Evolutionary conservation across 2,888 invertebrate genomes (phyloP).

Genomic region (Lymantria dispar): DNA sequence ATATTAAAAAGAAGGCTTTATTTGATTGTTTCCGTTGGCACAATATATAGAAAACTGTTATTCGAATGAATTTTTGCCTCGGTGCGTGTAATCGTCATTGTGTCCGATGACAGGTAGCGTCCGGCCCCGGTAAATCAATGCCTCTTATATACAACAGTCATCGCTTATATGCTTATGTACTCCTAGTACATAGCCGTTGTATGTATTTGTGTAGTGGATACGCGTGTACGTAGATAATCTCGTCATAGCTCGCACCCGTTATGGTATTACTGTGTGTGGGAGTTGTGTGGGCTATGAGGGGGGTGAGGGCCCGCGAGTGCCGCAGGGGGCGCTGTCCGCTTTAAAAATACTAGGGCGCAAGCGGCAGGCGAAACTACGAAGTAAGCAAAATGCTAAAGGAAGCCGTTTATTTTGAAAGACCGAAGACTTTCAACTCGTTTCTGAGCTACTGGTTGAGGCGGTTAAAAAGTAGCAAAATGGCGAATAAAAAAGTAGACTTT

Average conservation of each 20-base stretch:
- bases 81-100: conserved; percentile 57
- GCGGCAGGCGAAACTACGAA: conserved; percentile 57
- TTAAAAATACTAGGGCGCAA: conserved; percentile 77
- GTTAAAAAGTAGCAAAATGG: conserved; percentile 56
- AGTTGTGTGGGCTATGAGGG: conserved; percentile 39
- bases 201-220: conserved; percentile 64
- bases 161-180: conserved; percentile 70
- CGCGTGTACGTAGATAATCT: conserved; percentile 79
- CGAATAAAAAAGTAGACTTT: conserved; percentile 42
- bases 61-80: conserved; percentile 49
- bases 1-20: neutral
- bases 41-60: conserved; percentile 9
- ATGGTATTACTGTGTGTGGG: conserved; percentile 79
- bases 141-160: conserved; percentile 62
- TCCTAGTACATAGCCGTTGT: conserved; percentile 62
- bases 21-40: neutral
- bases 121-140: conserved; percentile 76
- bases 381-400: conserved; percentile 67
- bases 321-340: conserved; percentile 74
- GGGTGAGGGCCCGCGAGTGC: conserved; percentile 55
- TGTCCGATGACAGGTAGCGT: conserved; percentile 67
- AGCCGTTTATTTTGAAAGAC: conserved; percentile 75
- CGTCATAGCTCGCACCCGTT: conserved; percentile 81
- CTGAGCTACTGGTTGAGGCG: conserved; percentile 52
- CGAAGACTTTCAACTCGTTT: conserved; percentile 54